Evolutionary conservation across 2,888 invertebrate species (phyloP), one percentile per base, ranked within the genome.

Genomic region (Drosophila prolongata): DNA sequence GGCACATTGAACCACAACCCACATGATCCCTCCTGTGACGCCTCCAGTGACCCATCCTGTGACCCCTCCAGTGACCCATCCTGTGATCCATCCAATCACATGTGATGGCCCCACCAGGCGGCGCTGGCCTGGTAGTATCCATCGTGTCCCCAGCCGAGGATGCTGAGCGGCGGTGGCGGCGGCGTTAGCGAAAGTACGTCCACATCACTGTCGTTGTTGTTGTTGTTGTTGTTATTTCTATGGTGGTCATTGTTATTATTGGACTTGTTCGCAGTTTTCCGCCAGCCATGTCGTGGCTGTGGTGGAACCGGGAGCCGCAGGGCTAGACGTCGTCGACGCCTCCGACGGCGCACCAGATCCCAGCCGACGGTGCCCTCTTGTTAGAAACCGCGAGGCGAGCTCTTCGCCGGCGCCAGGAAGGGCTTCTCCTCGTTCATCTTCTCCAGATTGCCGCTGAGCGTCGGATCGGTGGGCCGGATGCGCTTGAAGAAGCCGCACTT

Each of bases 401-500:
- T 90, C 53, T 90, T 90, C 6, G 68, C 61, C 44, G 58, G 62
- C 49, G 78, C 86, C 75, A 92, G 76, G 73, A 95, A 94, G 19
- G 95, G 95, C 87, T 95, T 95, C 72, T 95, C 94, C 78, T 95
- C 95, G 81, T 94, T 94, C 87, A 95, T 95, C 89, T 96, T 96
- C 90, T 96, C 95, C 27, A 96, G 92, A 91, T 96, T 96, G 0
- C 96, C 97, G 24, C 96, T 96, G 5, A 96, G 91, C 14, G 97
- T 97, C 1, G 95, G 96, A 91, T 97, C 97, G 6, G 96, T 96
- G 76, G 97, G 94, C 90, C 96, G 95, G 87, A 97, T 93, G 82
- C 97, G 93, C 90, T 97, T 97, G 93, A 97, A 98, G 94, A 98
- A 98, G 56, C 97, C 97, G 58, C 97, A 95, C 93, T 96, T 97